Evolutionary conservation across 2,113 vertebrate species (phyloP), one percentile per base, ranked within the genome.

Genomic region (Semicossyphus pulcher): DNA sequence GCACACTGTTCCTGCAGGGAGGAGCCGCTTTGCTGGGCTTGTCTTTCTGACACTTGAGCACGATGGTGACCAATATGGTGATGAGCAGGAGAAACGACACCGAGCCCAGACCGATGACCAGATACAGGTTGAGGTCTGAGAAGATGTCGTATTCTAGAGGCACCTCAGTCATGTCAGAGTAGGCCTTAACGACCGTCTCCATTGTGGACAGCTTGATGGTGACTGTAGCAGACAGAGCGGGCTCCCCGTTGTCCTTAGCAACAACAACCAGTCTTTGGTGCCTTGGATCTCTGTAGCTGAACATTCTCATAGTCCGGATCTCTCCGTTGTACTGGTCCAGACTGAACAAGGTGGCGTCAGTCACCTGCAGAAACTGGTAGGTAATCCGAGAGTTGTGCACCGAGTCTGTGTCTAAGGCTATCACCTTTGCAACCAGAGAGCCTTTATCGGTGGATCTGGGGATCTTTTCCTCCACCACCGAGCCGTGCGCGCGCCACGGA

Each of bases 361-460:
- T 76, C 92, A 94, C 63, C 84, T 92, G 93, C 2, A 92, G 81
- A 7, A 93, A 89, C 85, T 92, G 92, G 68, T 94, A 94, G 56
- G 91, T 93, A 28, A 94, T 93, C 5, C 86, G 84, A 11, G 92
- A 85, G 81, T 95, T 94, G 69, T 91, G 89, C 14, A 93, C 92
- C 0, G 92, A 93, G 0, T 95, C 94, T 0, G 88, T 92, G 20
- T 94, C 94, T 39, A 93, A 88, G 0, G 93, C 93, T 0, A 92
- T 89, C 59, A 95, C 92, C 0, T 93, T 94, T 16, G 91, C 87
- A 26, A 95, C 93, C 0, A 94, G 58, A 61, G 93, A 93, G 51
- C 94, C 94, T 2, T 94, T 91, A 14, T 93, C 77, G 0, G 93
- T 94, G 0, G 88, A 92, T 1, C 93, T 91, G 0, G 93, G 87